Percentiles rank a stretch among this genome's conserved stretches.
Conservation (phyloP, 2,888 invertebrate genomes). For the Agonopterix subpropinquella region DNA sequence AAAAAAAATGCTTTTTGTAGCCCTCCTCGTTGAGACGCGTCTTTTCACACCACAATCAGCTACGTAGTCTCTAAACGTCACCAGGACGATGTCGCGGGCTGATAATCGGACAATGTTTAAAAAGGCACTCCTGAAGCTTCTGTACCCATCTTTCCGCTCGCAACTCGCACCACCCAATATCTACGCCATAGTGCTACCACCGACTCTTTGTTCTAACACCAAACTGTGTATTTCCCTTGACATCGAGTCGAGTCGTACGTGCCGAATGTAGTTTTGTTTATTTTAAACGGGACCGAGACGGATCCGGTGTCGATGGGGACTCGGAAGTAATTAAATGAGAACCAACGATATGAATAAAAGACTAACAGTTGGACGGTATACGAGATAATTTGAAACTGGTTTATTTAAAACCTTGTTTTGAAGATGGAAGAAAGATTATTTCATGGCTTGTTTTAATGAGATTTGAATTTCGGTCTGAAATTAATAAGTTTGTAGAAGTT, state of each 20-base stretch:
- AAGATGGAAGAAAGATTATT: not conserved
- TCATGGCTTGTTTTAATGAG: too few relatives aligned
- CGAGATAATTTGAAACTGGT: conserved; percentile 1
- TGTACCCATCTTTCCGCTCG: too few relatives aligned
- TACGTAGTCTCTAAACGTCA: too few relatives aligned
- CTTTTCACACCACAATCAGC: too few relatives aligned
- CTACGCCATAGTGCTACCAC: conserved; percentile 9
- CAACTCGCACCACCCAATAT: too few relatives aligned
- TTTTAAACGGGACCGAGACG: conserved; percentile 14
- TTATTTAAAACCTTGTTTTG: not conserved
- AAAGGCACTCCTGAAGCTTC: too few relatives aligned
- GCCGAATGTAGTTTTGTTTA: conserved; percentile 18
- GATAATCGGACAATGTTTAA: too few relatives aligned
- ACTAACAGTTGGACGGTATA: not conserved
- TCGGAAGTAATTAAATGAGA: conserved; percentile 28
- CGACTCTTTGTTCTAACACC: conserved; percentile 21
- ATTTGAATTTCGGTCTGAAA: too few relatives aligned
- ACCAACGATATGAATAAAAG: conserved; percentile 3
- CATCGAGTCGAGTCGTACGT: conserved; percentile 11
- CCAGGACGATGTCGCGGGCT: too few relatives aligned
- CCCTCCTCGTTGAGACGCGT: too few relatives aligned
- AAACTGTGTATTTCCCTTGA: conserved; percentile 26
- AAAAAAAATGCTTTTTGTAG: too few relatives aligned
- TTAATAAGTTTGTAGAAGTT: too few relatives aligned
- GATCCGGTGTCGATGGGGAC: conserved; percentile 18